A percentile compares a stretch with the other conserved stretches of the same genome.
These are phyloP conservation scores for Glossosoma conforme DNA, from an alignment of 1,140 invertebrate species.

Conservation along the genomic window DNA sequence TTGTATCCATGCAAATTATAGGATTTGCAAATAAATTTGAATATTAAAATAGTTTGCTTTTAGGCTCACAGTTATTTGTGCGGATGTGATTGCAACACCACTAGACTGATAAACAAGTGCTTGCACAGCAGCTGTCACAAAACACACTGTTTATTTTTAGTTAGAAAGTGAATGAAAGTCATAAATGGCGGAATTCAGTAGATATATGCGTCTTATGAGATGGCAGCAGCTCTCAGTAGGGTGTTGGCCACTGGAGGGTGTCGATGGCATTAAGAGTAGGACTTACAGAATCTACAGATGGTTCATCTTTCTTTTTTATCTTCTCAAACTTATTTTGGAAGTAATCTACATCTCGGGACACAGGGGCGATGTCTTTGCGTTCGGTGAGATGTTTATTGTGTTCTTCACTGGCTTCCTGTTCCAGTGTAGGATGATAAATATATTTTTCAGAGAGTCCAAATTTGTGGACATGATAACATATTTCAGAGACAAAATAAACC, in stretches of 20 bases:
- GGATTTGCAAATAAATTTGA: no score
- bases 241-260: constrained; percentile 12
- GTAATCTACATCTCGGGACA: constrained; percentile 13
- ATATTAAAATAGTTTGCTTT: no score
- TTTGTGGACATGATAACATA: neutral
- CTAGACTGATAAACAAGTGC: no score
- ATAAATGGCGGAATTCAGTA: constrained; percentile 9
- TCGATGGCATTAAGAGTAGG: neutral
- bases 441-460: constrained; percentile 1
- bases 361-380: constrained; percentile 4
- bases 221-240: constrained; percentile 12
- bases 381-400: constrained; percentile 19
- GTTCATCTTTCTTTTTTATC: constrained; percentile 1
- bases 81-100: no score
- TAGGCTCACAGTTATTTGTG: no score
- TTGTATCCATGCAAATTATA: no score
- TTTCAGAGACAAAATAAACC: constrained; percentile 12
- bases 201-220: constrained; percentile 3
- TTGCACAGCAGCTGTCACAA: no score
- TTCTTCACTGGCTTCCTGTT: constrained; percentile 12
- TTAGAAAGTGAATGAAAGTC: no score
- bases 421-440: constrained; percentile 13
- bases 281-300: constrained; percentile 4
- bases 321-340: constrained; percentile 12
- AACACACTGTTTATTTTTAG: no score